phyloP scores from a whole-genome alignment of 2,797 vertebrate species.

The Zalophus californianus region DNA sequence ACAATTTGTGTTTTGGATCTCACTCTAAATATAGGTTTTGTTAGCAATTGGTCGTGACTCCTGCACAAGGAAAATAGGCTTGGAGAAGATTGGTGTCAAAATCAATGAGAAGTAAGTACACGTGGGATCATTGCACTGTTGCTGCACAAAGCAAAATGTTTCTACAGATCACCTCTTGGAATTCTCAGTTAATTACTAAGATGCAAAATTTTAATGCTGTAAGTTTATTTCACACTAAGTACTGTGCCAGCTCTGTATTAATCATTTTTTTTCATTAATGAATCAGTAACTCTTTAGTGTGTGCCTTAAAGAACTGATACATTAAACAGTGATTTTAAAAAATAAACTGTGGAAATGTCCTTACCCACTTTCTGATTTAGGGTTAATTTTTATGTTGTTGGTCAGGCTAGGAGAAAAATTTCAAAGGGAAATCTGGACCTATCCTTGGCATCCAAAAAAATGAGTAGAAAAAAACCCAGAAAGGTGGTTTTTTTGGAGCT shows the following conservation, averaged over 20 bases:
- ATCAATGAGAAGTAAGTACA: constrained; percentile 94
- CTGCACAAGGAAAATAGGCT: constrained; percentile 95
- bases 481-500: not conserved
- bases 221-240: not conserved
- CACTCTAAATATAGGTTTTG: constrained; percentile 90
- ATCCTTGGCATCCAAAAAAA: not conserved
- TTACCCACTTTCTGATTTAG: not conserved
- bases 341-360: not conserved
- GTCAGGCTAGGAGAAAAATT: not conserved
- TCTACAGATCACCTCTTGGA: not conserved
- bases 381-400: not conserved
- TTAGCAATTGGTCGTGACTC: constrained; percentile 96
- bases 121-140: not conserved
- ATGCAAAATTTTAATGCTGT: not conserved
- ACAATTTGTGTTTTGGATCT: not conserved
- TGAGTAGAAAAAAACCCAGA: not conserved
- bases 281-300: not conserved
- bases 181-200: not conserved
- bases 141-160: not conserved
- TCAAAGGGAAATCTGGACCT: not conserved
- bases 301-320: not conserved
- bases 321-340: not conserved
- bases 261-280: not conserved
- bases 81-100: constrained; percentile 93
- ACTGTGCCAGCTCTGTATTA: not conserved